Base-by-base conservation (phyloP, 2,888 invertebrate species). In the Idaea dimidiata region DNA sequence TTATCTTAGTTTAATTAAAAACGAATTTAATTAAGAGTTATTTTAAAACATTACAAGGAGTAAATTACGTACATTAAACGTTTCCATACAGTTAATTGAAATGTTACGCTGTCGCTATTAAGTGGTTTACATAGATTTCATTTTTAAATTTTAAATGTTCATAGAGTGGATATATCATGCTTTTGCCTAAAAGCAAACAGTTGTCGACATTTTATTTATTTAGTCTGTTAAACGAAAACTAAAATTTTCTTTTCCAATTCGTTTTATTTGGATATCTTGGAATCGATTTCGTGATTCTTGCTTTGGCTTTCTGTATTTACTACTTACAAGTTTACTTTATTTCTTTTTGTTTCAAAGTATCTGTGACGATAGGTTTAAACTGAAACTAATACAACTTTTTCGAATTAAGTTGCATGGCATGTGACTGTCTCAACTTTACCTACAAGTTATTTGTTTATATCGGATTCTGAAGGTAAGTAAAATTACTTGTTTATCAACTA, bases 1-100 rank as follows among this genome's bases (percentile, higher is more conserved):
- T 70, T 75, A 73, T 72, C 43, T 43, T 43, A 43, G 10, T 43
- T 73, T 76, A 76, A 74, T 80, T 79, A 77, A 83, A 77, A 77
- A 72, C 76, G 75, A 73, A 71, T 76, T 79, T 77, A 86, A 87
- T 78, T 79, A 81, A 81, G 73, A 78, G 71, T 83, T 87, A 86
- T 88, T 90, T 89, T 89, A 89, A 88, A 89, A 88, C 88, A 89
- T 89, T 89, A 90, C 88, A 89, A 91, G 88, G 90, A 93, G 91
- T 90, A 83, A 93, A 91, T 89, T 91, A 81, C 75, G 85, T 85
- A 80, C 71, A 67, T 72, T 76, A 74, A 79, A 70, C 66, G 68
- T 66, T 58, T 55, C 6, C 54, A 62, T 56, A 59, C 66, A 72
- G 72, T 69, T 61, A 64, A 74, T 73, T 71, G 62, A 75, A 70